A percentile compares a stretch with the other conserved stretches of the same genome.
These are phyloP conservation scores for Amphipoea oculea DNA, from an alignment of 2,888 invertebrate genomes.

Conservation along the genomic window DNA sequence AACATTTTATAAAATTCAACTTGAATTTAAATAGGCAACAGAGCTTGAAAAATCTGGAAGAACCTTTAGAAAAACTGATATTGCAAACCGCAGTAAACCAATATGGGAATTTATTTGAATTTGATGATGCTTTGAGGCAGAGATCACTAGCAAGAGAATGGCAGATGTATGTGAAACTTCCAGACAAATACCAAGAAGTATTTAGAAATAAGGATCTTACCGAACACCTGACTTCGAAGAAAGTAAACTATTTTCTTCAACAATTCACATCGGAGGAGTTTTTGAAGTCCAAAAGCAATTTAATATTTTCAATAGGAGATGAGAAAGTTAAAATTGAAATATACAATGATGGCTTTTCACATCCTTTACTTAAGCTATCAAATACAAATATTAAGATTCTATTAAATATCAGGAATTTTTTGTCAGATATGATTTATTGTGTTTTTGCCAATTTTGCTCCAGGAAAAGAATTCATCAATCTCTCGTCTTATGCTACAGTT, in stretches of 20 bases:
- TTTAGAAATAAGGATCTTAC: conserved; percentile 68
- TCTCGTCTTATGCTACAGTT: conserved; percentile 75
- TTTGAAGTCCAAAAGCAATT: conserved; percentile 71
- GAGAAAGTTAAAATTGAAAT: conserved; percentile 74
- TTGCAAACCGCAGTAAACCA: conserved; percentile 64
- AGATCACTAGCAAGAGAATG: conserved; percentile 58
- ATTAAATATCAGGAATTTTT: conserved; percentile 78
- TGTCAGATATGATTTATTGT: conserved; percentile 75
- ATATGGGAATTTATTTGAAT: conserved; percentile 73
- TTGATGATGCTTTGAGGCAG: conserved; percentile 64
- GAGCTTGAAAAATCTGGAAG: conserved; percentile 68
- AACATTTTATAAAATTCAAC: conserved; percentile 80
- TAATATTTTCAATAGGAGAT: conserved; percentile 72
- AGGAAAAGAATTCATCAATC: conserved; percentile 72
- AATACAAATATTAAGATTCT: conserved; percentile 73
- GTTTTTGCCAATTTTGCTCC: conserved; percentile 62
- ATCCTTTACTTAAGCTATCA: conserved; percentile 74
- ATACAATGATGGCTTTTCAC: conserved; percentile 76
- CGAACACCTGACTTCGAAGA: conserved; percentile 67
- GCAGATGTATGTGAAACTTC: conserved; percentile 78
- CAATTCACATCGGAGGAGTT: conserved; percentile 76
- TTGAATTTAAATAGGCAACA: conserved; percentile 48
- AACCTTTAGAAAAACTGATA: conserved; percentile 72
- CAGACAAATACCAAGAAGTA: conserved; percentile 71
- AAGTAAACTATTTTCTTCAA: conserved; percentile 70